Conservation (phyloP, 2,113 vertebrate species). For the Holacanthus passer region DNA sequence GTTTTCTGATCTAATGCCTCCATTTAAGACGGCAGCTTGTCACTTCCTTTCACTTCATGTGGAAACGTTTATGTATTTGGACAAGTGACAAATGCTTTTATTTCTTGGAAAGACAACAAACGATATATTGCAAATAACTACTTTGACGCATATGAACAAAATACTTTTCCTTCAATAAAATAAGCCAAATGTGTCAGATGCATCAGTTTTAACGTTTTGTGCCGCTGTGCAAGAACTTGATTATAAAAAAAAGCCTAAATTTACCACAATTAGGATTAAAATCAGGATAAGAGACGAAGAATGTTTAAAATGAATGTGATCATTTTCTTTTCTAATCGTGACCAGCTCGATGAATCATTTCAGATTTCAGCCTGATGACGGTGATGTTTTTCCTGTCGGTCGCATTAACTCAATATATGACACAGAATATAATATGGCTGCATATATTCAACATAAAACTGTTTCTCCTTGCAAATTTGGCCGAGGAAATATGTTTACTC, state of each 20-base stretch:
- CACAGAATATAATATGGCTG: conserved; percentile 40
- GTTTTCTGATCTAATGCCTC: not conserved
- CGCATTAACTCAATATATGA: conserved; percentile 44
- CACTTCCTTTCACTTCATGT: not conserved
- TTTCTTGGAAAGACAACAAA: not conserved
- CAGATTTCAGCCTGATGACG: conserved; percentile 3
- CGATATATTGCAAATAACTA: too few relatives aligned
- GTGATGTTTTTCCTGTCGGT: conserved; percentile 14
- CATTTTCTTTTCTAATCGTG: conserved; percentile 25
- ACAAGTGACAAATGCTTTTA: not conserved
- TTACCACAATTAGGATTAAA: too few relatives aligned
- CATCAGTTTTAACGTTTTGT: not conserved
- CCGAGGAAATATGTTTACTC: conserved; percentile 60
- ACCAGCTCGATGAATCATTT: conserved; percentile 35
- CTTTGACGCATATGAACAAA: not conserved
- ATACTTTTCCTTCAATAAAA: not conserved
- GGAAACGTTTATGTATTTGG: not conserved
- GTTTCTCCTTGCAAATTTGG: conserved; percentile 66
- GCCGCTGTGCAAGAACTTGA: not conserved
- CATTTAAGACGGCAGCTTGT: not conserved
- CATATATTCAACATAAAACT: conserved; percentile 47
- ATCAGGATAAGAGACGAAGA: too few relatives aligned
- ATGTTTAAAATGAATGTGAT: conserved; percentile 12
- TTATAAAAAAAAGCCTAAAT: not conserved
- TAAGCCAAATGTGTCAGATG: not conserved